Evolutionary conservation across 2,888 invertebrate genomes (phyloP).

Genomic region (Liodrosophila aerea): DNA sequence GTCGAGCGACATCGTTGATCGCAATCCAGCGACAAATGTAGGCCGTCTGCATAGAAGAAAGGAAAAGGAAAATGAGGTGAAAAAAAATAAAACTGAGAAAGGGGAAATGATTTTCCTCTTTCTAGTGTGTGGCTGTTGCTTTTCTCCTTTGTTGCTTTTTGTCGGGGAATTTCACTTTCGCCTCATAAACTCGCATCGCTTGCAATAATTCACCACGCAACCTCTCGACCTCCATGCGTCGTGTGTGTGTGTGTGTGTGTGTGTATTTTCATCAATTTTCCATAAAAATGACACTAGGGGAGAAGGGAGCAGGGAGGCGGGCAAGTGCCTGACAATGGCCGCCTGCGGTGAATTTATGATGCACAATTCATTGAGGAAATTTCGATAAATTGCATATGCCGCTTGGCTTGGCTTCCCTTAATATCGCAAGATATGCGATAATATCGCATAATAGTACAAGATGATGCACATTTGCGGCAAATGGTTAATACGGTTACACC

Average conservation of each 20-base stretch:
- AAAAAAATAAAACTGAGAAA: neutral
- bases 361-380: constrained; percentile 46
- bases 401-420: constrained; percentile 3
- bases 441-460: neutral
- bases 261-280: constrained; percentile 56
- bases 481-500: no score
- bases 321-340: constrained; percentile 38
- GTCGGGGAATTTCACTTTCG: constrained; percentile 53
- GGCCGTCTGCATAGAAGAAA: constrained; percentile 31
- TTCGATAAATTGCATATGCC: constrained; percentile 49
- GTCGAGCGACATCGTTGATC: constrained; percentile 36
- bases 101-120: neutral
- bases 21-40: constrained; percentile 53
- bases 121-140: constrained; percentile 17
- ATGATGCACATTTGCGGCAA: neutral
- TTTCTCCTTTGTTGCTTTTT: constrained; percentile 33
- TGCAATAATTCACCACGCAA: constrained; percentile 45
- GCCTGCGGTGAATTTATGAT: constrained; percentile 50
- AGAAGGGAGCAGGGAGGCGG: constrained; percentile 4
- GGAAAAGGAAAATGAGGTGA: constrained; percentile 2
- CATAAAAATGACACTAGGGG: constrained; percentile 49
- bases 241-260: constrained; percentile 9
- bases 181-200: constrained; percentile 41
- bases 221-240: constrained; percentile 21
- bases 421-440: neutral